Evolutionary conservation across 2,113 vertebrate genomes (phyloP), one percentile per base, ranked within the genome.

Genomic region (Gymnarchus niloticus): DNA sequence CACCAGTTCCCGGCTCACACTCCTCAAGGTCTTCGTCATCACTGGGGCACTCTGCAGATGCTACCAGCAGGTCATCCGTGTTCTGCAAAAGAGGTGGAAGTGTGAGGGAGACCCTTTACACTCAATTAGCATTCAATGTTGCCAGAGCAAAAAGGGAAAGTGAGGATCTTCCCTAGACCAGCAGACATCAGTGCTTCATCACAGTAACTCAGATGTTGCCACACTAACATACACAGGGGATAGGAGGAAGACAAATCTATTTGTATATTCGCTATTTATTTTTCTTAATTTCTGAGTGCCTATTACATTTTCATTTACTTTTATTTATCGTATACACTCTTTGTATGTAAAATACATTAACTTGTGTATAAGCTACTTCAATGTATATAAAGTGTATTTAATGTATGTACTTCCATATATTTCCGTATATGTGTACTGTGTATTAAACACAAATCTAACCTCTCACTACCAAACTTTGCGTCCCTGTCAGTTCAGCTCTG

Each of bases 1-100:
- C 96, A 98, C 97, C 97, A 91, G 97, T 97, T 94, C 96, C 97
- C 80, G 96, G 96, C 87, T 98, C 97, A 83, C 97, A 98, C 93
- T 98, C 97, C 92, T 98, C 97, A 90, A 98, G 92, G 93, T 98
- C 97, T 90, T 98, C 97, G 1, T 98, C 97, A 84, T 98, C 97
- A 0, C 97, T 98, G 1, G 97, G 97, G 91, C 97, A 98, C 92
- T 98, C 97, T 0, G 97, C 97, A 0, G 97, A 98, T 83, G 97
- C 97, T 91, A 98, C 97, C 88, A 98, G 93, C 84, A 98, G 93
- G 90, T 98, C 97, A 85, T 98, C 97, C 12, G 96, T 96, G 93
- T 98, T 98, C 97, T 98, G 92, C 1, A 88, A 89, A 56, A 83
- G 65, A 65, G 25, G 25, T 33, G 44, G 44, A n/a, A 82, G 46